A percentile compares a stretch with the other conserved stretches of the same genome.
Conservation (phyloP, 2,113 vertebrate genomes). For the Neolamprologus ventralis region DNA sequence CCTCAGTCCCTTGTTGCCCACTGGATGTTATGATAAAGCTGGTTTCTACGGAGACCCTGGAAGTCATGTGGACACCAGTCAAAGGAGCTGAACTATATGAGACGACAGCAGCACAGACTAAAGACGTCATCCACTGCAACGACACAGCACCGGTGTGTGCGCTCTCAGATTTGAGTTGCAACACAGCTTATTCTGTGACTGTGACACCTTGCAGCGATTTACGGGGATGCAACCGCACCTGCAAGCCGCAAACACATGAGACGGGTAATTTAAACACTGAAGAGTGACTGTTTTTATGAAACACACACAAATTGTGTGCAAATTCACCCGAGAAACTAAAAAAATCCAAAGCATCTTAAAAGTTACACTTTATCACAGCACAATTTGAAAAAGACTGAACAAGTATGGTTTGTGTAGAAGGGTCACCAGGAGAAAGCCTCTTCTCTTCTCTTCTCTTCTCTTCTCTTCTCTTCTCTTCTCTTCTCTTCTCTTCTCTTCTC, state of each 20-base stretch:
- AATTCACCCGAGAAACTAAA: neutral
- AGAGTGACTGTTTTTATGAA: neutral
- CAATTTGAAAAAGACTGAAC: neutral
- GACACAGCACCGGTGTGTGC: conserved; percentile 78
- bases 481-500: neutral
- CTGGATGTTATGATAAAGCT: conserved; percentile 63
- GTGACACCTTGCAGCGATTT: conserved; percentile 82
- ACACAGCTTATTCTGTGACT: conserved; percentile 74
- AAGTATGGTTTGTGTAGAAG: rapidly evolving
- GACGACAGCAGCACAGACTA: conserved; percentile 67
- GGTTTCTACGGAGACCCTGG: conserved; percentile 78
- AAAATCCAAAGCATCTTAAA: neutral
- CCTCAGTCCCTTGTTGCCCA: conserved; percentile 86
- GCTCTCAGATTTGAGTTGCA: conserved; percentile 78
- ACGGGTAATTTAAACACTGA: conserved; percentile 72
- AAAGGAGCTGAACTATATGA: conserved; percentile 84
- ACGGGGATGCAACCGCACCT: conserved; percentile 76
- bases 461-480: neutral
- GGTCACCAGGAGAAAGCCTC: neutral
- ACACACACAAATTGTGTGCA: neutral
- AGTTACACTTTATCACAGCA: neutral
- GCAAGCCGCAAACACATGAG: conserved; percentile 54
- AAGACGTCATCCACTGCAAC: conserved; percentile 66
- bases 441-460: neutral
- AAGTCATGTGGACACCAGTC: conserved; percentile 78